phyloP scores from a whole-genome alignment of 2,888 invertebrate genomes.

The Mesorhabditis sp. region DNA sequence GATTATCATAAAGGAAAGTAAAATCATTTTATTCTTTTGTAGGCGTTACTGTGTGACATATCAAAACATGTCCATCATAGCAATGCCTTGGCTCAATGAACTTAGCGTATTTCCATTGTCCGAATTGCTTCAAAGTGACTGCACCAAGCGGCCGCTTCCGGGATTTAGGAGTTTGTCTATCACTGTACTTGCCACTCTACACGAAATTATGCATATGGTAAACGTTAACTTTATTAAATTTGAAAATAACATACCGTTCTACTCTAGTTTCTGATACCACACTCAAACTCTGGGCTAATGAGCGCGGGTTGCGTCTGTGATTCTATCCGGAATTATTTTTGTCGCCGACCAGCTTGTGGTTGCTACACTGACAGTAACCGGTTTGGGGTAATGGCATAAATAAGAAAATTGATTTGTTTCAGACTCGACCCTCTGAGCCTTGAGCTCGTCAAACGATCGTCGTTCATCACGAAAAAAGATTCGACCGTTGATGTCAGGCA shows the following conservation, averaged over 20 bases:
- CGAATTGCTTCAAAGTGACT: no score
- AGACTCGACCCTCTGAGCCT: background rate
- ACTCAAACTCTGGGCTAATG: background rate
- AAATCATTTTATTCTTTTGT: no score
- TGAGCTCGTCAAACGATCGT: slow-evolving; percentile 2
- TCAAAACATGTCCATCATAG: no score
- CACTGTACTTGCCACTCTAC: background rate
- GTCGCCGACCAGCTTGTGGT: background rate
- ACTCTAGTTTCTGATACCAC: background rate
- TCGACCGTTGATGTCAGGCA: background rate
- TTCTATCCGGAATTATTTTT: background rate
- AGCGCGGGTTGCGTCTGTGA: background rate
- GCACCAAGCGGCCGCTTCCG: no score
- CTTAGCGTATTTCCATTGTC: no score
- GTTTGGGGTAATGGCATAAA: no score
- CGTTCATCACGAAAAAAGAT: background rate
- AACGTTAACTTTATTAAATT: background rate
- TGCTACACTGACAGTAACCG: background rate
- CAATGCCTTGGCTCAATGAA: no score
- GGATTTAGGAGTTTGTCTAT: no score
- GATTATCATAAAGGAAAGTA: no score
- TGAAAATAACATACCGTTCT: background rate
- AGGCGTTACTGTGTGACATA: no score
- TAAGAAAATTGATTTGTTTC: background rate
- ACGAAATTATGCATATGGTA: background rate